Evolutionary conservation across 2,797 vertebrate species (phyloP).

Genomic region (Pangasius mekongensis): DNA sequence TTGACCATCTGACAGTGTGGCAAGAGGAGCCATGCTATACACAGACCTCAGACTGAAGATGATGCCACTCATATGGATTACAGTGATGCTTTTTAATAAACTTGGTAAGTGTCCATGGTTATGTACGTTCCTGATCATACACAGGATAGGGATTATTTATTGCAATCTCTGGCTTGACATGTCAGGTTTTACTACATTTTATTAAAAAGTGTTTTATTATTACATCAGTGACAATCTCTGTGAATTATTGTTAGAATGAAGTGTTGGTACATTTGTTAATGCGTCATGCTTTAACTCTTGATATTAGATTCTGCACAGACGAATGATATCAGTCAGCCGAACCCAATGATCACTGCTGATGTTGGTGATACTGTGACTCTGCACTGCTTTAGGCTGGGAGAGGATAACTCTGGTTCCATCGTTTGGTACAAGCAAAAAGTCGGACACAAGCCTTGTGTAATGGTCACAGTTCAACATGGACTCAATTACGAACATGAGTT

Average conservation of each 20-base stretch:
- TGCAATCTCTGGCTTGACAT: not conserved
- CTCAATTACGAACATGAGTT: not conserved
- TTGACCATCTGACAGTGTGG: not conserved
- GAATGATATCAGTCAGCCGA: not conserved
- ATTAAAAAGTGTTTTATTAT: too few species aligned
- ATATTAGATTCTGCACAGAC: not conserved
- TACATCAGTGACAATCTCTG: too few species aligned
- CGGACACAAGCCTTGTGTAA: not conserved
- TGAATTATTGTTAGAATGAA: too few species aligned
- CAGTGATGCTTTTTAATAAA: not conserved
- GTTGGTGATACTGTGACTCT: constrained; percentile 29
- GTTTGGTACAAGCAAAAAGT: constrained; percentile 40
- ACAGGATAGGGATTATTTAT: not conserved
- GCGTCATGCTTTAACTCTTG: too few species aligned
- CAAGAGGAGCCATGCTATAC: not conserved
- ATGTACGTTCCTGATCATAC: not conserved
- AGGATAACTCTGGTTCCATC: not conserved
- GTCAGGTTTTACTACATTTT: too few species aligned
- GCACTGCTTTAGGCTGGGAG: not conserved
- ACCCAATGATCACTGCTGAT: not conserved
- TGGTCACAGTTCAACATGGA: not conserved
- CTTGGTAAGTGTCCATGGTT: not conserved
- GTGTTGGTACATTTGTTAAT: too few species aligned
- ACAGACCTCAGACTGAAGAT: not conserved
- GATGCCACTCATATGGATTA: not conserved